A percentile compares a stretch with the other conserved stretches of the same genome.
Conservation (phyloP, 2,888 invertebrate species). For the Yponomeuta sedellus region DNA sequence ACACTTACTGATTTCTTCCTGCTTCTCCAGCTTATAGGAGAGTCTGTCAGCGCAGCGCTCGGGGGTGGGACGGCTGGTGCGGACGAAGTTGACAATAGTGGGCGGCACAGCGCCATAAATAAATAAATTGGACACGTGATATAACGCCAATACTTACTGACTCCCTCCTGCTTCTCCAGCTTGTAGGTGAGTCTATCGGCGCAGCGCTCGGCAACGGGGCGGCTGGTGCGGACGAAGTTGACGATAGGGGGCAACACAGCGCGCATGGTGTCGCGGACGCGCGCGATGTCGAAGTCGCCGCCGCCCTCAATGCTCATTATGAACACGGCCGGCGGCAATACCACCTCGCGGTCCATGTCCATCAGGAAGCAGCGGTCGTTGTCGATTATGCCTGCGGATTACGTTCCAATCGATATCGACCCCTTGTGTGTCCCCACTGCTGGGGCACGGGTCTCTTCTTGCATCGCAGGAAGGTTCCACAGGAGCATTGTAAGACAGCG, state of each 20-base stretch:
- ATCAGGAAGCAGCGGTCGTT: constrained; percentile 91
- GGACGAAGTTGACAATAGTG: constrained; percentile 77
- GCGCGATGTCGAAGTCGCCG: constrained; percentile 86
- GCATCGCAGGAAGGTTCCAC: too few relatives aligned
- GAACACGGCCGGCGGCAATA: constrained; percentile 80
- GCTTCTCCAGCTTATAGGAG: constrained; percentile 80
- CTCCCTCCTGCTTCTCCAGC: constrained; percentile 79
- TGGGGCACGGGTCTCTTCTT: too few relatives aligned
- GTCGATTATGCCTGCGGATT: constrained; percentile 85
- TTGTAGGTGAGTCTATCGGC: constrained; percentile 82
- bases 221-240: constrained; percentile 56
- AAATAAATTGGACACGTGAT: too few relatives aligned
- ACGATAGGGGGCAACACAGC: constrained; percentile 83
- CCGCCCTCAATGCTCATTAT: constrained; percentile 82
- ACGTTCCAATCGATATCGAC: too few relatives aligned
- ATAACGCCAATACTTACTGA: constrained; percentile 74
- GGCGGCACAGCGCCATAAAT: constrained; percentile 84
- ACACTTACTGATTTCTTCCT: constrained; percentile 76
- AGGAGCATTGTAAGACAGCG: too few relatives aligned
- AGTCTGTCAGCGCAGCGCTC: constrained; percentile 80
- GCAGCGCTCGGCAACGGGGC: constrained; percentile 77
- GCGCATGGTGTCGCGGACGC: constrained; percentile 85
- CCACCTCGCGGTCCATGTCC: constrained; percentile 86
- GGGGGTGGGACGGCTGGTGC: constrained; percentile 26
- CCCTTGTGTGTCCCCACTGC: too few relatives aligned